Conservation (phyloP, 2,888 invertebrate species). For the Catocala fraxini region DNA sequence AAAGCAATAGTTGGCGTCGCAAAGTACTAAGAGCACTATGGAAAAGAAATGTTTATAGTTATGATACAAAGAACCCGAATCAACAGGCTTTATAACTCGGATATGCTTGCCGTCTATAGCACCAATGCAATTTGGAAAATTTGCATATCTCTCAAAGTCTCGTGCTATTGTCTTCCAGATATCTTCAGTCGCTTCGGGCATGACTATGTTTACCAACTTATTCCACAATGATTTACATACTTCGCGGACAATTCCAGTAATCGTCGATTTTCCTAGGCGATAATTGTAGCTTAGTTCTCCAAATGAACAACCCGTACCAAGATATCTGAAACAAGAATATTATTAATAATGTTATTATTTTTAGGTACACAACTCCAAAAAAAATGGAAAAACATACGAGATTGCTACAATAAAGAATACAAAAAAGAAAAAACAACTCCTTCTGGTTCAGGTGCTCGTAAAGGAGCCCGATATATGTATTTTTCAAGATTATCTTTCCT, state of each 20-base stretch:
- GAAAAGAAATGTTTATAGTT: conserved; percentile 52
- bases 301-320: conserved; percentile 50
- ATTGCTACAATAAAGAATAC: conserved; percentile 14
- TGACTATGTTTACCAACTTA: conserved; percentile 35
- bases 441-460: conserved; percentile 41
- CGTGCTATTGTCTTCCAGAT: conserved; percentile 46
- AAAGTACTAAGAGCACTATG: conserved; percentile 52
- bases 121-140: conserved; percentile 53
- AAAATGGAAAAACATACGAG: conserved; percentile 2
- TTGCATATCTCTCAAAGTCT: conserved; percentile 45
- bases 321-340: conserved; percentile 48
- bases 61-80: conserved; percentile 48
- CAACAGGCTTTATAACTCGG: conserved; percentile 37
- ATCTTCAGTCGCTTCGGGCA: conserved; percentile 42
- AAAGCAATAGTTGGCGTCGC: conserved; percentile 49
- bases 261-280: conserved; percentile 52
- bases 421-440: conserved; percentile 46
- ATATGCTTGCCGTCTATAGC: conserved; percentile 51
- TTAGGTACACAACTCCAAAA: conserved; percentile 8
- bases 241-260: conserved; percentile 47
- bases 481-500: conserved; percentile 52
- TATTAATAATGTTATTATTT: conserved; percentile 16
- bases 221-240: conserved; percentile 49
- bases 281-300: conserved; percentile 45
- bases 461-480: conserved; percentile 50